These are phyloP conservation scores for Phoenoteleia sp. DNA, from an alignment of 2,888 invertebrate species.

Conservation along the genomic window DNA sequence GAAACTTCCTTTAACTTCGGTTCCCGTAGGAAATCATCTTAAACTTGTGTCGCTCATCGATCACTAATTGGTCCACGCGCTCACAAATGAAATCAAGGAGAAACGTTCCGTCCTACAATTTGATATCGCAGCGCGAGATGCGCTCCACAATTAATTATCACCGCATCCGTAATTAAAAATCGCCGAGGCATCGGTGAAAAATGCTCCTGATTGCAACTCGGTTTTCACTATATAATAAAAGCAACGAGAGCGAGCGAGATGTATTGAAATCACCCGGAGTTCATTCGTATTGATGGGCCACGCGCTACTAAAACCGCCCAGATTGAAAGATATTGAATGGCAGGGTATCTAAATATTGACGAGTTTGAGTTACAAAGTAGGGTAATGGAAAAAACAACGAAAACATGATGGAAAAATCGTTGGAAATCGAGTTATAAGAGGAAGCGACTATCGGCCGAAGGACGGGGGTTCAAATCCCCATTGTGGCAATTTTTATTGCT, in stretches of 20 bases:
- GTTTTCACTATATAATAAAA: slow-evolving; percentile 4
- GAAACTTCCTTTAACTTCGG: slow-evolving; percentile 17
- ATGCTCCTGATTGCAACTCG: slow-evolving; percentile 15
- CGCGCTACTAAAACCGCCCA: slow-evolving; percentile 7
- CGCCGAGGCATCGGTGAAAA: slow-evolving; percentile 14
- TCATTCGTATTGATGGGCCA: slow-evolving; percentile 20
- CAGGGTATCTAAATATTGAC: slow-evolving; percentile 32
- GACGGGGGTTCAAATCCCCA: neutral
- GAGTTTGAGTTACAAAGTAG: slow-evolving; percentile 14
- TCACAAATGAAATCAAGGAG: slow-evolving; percentile 20
- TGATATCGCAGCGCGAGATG: neutral
- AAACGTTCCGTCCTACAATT: slow-evolving; percentile 13
- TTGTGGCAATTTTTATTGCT: no score
- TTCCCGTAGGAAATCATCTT: slow-evolving; percentile 44
- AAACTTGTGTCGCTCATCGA: neutral
- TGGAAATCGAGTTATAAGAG: no score
- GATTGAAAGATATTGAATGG: slow-evolving; percentile 36
- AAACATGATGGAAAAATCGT: neutral
- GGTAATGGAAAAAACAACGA: slow-evolving; percentile 7
- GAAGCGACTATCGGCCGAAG: no score
- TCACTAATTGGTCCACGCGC: slow-evolving; percentile 16
- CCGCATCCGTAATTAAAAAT: slow-evolving; percentile 14
- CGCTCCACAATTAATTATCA: slow-evolving; percentile 11
- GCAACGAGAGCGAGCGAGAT: neutral
- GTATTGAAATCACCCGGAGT: slow-evolving; percentile 1